Evolutionary conservation across 2,888 invertebrate species (phyloP).

Genomic region (Pandemis corylana): DNA sequence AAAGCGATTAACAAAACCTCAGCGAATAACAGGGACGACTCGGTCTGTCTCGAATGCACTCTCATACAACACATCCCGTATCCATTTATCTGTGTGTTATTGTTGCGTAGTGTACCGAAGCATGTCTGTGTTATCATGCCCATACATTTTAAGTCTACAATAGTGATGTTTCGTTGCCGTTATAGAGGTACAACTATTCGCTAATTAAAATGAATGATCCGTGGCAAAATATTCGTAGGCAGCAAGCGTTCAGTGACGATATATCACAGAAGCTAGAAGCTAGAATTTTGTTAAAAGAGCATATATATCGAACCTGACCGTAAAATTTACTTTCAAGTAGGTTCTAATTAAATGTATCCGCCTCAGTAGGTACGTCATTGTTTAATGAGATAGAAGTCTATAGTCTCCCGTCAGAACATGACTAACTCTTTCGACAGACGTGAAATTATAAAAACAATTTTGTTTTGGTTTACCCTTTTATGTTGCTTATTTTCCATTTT

Average conservation of each 20-base stretch:
- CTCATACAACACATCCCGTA: constrained; percentile 64
- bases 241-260: constrained; percentile 20
- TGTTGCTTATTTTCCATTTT: constrained; percentile 70
- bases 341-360: not conserved
- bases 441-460: not conserved
- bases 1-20: constrained; percentile 83
- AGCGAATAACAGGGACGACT: constrained; percentile 79
- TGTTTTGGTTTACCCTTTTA: constrained; percentile 57
- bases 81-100: constrained; percentile 71
- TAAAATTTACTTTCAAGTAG: not conserved
- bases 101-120: constrained; percentile 73
- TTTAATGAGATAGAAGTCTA: too few species aligned
- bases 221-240: constrained; percentile 31
- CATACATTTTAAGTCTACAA: constrained; percentile 46
- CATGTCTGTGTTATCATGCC: constrained; percentile 72
- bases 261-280: constrained; percentile 35
- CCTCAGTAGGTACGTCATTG: not conserved
- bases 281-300: constrained; percentile 38
- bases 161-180: constrained; percentile 33
- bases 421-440: constrained; percentile 23
- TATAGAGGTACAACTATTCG: constrained; percentile 15
- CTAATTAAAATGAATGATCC: constrained; percentile 28
- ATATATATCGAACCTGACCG: constrained; percentile 23
- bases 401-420: not conserved
- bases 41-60: constrained; percentile 80